Evolutionary conservation across 2,797 vertebrate species (phyloP), one percentile per base, ranked within the genome.

Genomic region (Xyrichtys novacula): DNA sequence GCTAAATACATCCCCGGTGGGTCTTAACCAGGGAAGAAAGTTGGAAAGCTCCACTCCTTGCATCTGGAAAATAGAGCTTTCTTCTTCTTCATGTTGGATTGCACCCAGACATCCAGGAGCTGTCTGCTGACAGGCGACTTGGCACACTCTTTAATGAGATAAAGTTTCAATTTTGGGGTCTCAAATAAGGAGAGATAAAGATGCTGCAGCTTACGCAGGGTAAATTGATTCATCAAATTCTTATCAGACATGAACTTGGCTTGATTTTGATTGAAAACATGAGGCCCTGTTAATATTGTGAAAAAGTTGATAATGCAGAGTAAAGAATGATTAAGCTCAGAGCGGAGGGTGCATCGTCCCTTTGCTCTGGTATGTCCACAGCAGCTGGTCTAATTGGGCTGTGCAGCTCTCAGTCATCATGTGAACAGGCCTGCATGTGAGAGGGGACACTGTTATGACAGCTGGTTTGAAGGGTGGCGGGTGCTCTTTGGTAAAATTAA

Each of bases 371-470:
- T 50, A 59, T 65, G 83, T 77, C 65, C 71, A 65, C 56, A 66
- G 80, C 87, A 88, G 89, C 89, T 89, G 86, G 40, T 78, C 66
- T 83, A 77, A 81, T 73, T 78, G 85, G 66, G 65, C 66, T 54
- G 70, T 43, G 63, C 47, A 43, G 65, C 69, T 83, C 88, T 85
- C 89, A 72, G 66, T 85, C 74, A 78, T 82, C 83, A 76, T 66
- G 81, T 78, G 83, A 77, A 70, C 79, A 78, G 85, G 52, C 59
- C 74, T 56, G 60, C 43, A 55, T 66, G 80, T 62, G 82, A 70
- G 50, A n/a, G 47, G 76, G 69, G 82, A 72, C 73, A 38, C 76
- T 86, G 86, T 90, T 91, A 69, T 91, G 84, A 90, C 88, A 92
- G 88, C 88, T 88, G 88, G 28, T 60, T 40, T 54, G 40, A 69